These are phyloP conservation scores for Chrysolina oricalcia DNA, from an alignment of 2,888 invertebrate species.

Conservation along the genomic window DNA sequence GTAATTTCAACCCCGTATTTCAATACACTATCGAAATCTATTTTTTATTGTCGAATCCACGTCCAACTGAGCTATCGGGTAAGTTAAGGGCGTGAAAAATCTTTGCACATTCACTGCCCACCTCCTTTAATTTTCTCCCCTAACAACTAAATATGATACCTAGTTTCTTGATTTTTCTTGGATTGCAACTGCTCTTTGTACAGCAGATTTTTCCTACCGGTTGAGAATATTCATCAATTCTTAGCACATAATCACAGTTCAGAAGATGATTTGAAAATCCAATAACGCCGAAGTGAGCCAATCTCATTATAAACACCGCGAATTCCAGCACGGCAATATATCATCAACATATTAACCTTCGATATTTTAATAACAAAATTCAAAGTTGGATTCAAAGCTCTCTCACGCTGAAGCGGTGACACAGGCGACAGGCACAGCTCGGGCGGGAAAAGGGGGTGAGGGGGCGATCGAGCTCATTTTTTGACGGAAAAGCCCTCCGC, in stretches of 20 bases:
- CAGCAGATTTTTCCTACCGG: too few species aligned
- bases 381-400: constrained; percentile 1
- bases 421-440: constrained; percentile 14
- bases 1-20: too few species aligned
- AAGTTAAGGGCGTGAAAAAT: too few species aligned
- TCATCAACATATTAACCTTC: constrained; percentile 5
- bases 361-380: constrained; percentile 20
- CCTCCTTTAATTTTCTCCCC: too few species aligned
- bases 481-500: constrained; percentile 14
- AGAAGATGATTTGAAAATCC: neutral
- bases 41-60: too few species aligned
- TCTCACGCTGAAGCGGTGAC: neutral
- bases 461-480: constrained; percentile 8
- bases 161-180: too few species aligned
- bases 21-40: too few species aligned
- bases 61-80: too few species aligned
- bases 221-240: neutral
- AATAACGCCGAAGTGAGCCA: constrained; percentile 14
- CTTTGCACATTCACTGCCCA: too few species aligned
- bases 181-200: too few species aligned
- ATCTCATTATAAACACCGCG: constrained; percentile 3
- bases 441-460: neutral
- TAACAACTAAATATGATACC: too few species aligned
- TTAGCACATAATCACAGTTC: neutral
- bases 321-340: neutral